These are phyloP conservation scores for Rhagoletis pomonella DNA, from an alignment of 1,140 invertebrate genomes.

Conservation along the genomic window DNA sequence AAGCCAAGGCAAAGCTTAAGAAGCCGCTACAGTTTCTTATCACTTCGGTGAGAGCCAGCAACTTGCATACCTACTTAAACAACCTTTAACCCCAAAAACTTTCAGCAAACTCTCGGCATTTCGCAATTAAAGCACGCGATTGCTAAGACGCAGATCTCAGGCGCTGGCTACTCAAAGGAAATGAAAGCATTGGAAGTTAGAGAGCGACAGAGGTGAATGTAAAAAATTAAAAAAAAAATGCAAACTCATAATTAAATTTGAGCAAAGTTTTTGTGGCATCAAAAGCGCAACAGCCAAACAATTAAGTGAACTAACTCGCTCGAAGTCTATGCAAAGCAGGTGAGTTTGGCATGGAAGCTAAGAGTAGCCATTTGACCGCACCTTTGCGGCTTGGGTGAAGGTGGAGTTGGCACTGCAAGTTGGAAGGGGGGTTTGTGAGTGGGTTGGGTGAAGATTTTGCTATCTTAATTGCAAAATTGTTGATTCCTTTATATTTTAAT, in stretches of 20 bases:
- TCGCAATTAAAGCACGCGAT: conserved; percentile 25
- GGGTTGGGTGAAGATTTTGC: not conserved
- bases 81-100: conserved; percentile 21
- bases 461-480: conserved; percentile 28
- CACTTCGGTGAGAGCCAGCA: conserved; percentile 3
- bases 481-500: conserved; percentile 20
- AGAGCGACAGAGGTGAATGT: not conserved
- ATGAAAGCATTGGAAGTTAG: not conserved
- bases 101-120: conserved; percentile 2
- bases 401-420: not conserved
- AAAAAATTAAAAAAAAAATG: not conserved
- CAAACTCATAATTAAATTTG: conserved; percentile 48
- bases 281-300: conserved; percentile 40
- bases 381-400: not conserved
- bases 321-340: conserved; percentile 39
- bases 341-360: not conserved
- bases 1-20: not conserved
- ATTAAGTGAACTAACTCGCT: not conserved
- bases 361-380: not conserved
- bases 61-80: conserved; percentile 30
- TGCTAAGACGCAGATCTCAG: not conserved
- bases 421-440: not conserved
- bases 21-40: not conserved
- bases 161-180: not conserved
- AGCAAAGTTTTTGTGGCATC: conserved; percentile 46